Base-by-base conservation (phyloP, 2,113 vertebrate species). In the Centropus unirufus region DNA sequence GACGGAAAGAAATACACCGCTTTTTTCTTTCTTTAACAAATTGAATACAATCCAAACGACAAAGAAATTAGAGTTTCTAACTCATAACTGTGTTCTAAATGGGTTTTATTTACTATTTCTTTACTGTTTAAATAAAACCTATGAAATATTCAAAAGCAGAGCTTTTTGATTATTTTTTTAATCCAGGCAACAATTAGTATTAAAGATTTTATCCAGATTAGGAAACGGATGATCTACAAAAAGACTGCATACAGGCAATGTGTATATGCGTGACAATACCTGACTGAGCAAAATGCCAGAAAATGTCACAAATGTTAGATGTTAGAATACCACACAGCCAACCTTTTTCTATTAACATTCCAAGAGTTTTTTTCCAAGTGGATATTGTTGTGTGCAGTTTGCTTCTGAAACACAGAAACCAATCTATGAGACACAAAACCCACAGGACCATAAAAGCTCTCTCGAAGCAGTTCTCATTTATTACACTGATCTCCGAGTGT, bases 201-300 rank as follows among this genome's bases (percentile, higher is more conserved):
- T 85, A 39, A 73, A 44, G 20, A 76, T 26, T 68, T 89, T 55
- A 51, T 57, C 83, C 34, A 26, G 21, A 62, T n/a, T 63, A 67
- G 14, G 13, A 85, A 74, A 67, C 10, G 0, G 47, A 42, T 16
- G 15, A 40, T 58, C 81, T 59, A 64, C 14, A 54, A 1, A 32
- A 51, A 68, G 29, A 62, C 7, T 26, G 39, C 46, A 68, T 0
- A 59, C 4, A 18, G 12, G 6, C 1, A 0, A 72, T 47, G 8
- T 23, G 80, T 19, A 19, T 18, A 30, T 7, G 5, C 17, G 23
- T 3, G 27, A 15, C 19, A 18, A 46, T 47, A 47, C 47, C 21
- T 19, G 20, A 47, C 47, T 66, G 8, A 12, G 27, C n/a, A 44
- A 46, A 68, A 87, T 66, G 8, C 10, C 44, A 46, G 49, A 17